Base-by-base conservation (phyloP, 2,797 vertebrate species). In the Antennarius maculatus region DNA sequence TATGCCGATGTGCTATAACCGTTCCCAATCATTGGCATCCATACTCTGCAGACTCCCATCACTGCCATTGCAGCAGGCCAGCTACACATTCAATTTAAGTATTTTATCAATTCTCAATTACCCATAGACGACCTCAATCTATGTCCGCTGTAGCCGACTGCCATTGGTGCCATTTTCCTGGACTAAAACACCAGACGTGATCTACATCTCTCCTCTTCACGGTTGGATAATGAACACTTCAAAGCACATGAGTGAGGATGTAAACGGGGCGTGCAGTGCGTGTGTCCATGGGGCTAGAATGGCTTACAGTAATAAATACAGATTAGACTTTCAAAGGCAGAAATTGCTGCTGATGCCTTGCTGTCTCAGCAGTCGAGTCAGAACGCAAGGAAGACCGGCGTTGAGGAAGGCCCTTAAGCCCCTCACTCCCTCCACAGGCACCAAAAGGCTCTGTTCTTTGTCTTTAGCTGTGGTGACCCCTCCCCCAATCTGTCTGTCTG, bases 391-490 rank as follows among this genome's bases (percentile, higher is more conserved):
- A 66, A 78, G 86, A 89, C 80, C 80, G 48, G 11, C 34, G 76
- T 43, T 72, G 71, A 74, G 75, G 70, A 87, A 66, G 50, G 41
- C 72, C 77, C 79, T 57, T 17, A 61, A 78, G 51, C 67, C 74
- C 71, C 54, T 61, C 37, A 60, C 83, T 86, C 82, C 86, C 85
- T 68, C 74, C 69, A 74, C 69, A 70, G 57, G 53, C 68, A 80
- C 83, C 78, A 84, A 83, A 87, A 81, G 75, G 68, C 83, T 87
- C 85, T 85, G 89, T 87, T 92, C 91, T 93, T 93, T 93, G 92
- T 93, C 89, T 92, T 90, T 87, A 82, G 61, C 71, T 60, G 74
- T 72, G 78, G 80, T 88, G 88, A 89, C 90, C 92, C 92, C 88
- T 89, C 90, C 90, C 92, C 90, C 88, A 88, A 80, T 79, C 61